Percentiles rank a stretch among this genome's conserved stretches.
Conservation (phyloP, 2,888 invertebrate genomes). For the Hetaerina titia region DNA sequence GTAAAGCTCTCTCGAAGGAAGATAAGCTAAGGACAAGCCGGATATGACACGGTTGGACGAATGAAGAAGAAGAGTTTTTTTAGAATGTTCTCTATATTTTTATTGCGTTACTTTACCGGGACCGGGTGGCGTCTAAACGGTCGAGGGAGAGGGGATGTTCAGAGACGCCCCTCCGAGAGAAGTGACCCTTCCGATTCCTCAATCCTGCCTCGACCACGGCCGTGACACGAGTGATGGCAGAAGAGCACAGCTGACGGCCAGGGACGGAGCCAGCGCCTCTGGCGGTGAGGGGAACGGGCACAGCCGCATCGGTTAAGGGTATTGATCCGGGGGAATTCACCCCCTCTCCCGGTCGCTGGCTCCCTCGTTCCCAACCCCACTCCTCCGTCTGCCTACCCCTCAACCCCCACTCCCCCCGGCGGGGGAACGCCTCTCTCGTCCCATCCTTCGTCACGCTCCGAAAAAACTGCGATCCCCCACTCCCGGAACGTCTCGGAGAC, state of each 20-base stretch:
- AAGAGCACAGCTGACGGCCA: conserved; percentile 55
- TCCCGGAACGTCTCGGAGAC: no score
- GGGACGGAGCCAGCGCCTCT: conserved; percentile 51
- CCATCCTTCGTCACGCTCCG: not conserved
- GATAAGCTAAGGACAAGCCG: not conserved
- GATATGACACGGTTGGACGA: not conserved
- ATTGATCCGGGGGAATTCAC: conserved; percentile 17
- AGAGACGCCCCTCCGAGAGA: not conserved
- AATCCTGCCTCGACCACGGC: conserved; percentile 12
- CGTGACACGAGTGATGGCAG: conserved; percentile 52
- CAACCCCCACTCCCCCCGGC: not conserved
- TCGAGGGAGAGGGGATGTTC: not conserved
- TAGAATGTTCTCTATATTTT: not conserved
- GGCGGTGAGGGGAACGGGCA: conserved; percentile 22
- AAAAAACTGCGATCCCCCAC: not conserved
- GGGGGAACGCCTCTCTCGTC: not conserved
- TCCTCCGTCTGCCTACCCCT: not conserved
- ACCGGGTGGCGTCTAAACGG: no score
- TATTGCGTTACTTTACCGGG: not conserved
- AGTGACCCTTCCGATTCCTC: not conserved
- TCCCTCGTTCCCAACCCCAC: not conserved
- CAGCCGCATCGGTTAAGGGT: conserved; percentile 52
- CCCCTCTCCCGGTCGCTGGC: not conserved
- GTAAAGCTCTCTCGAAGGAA: not conserved
- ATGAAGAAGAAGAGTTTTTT: not conserved